Base-by-base conservation (phyloP, 2,113 vertebrate species). In the Phaethon lepturus region DNA sequence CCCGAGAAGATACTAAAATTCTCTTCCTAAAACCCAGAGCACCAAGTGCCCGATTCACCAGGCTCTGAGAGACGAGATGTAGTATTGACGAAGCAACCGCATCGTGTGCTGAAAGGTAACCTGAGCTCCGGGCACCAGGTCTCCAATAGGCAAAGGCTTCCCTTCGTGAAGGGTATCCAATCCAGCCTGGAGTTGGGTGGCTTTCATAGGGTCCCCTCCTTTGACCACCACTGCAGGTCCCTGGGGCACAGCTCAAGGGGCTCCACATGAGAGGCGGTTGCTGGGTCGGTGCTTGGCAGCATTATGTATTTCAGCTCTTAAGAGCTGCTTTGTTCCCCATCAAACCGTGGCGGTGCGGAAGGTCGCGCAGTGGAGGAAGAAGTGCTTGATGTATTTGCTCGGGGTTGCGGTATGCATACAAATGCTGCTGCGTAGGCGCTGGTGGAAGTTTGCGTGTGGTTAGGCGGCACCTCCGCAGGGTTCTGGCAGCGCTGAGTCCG, bases 321-420 rank as follows among this genome's bases (percentile, higher is more conserved):
- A 42, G 62, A 85, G 38, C 68, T 59, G 38, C 44, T 75, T 68
- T 14, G 9, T 9, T 68, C 44, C 49, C 55, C 15, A 2, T 29
- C 42, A 31, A 44, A 33, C 42, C 2, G 1, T 2, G 5, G 64
- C 40, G 7, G 44, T 1, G 50, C 4, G 1, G 40, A 40, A 59
- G 47, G 28, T 68, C 6, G 0, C 0, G 3, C 3, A 6, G 38
- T 11, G 49, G 60, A 55, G 35, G 67, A 42, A 58, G 45, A 19
- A 74, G 62, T 2, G 1, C 56, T 55, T 16, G 52, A 11, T 26
- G 42, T 26, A 3, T 56, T 42, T n/a, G 55, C 60, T 38, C 35
- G 1, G 35, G 8, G 52, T 6, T 28, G 52, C 2, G 2, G 16
- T 35, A 14, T 4, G 26, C 29, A 7, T 8, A 4, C 3, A 9